phyloP scores from a whole-genome alignment of 2,113 vertebrate species.

The Leucopsar rothschildi region DNA sequence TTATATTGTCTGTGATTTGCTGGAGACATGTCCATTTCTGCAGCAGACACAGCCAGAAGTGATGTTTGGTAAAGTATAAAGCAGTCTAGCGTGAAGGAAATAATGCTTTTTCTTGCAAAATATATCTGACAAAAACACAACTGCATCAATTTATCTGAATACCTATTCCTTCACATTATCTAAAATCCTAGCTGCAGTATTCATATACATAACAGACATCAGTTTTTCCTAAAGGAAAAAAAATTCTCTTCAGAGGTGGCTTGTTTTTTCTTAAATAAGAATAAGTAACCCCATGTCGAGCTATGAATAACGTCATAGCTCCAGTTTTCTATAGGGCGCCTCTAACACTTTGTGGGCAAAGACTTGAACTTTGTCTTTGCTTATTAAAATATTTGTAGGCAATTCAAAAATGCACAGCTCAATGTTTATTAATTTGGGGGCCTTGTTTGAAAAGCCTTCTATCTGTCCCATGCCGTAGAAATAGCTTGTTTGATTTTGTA shows the following conservation, averaged over 20 bases:
- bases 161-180: background rate
- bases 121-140: background rate
- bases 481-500: slow-evolving; percentile 23
- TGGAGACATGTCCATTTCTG: background rate
- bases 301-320: background rate
- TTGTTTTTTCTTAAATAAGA: background rate
- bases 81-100: background rate
- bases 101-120: background rate
- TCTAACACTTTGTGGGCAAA: background rate
- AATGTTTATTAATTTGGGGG: slow-evolving; percentile 38
- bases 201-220: background rate
- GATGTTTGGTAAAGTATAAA: background rate
- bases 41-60: background rate
- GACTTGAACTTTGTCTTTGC: slow-evolving; percentile 42
- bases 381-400: slow-evolving; percentile 61
- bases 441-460: background rate
- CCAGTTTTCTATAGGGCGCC: background rate
- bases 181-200: background rate
- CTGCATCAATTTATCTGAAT: background rate
- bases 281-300: background rate
- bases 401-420: background rate
- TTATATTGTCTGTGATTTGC: background rate
- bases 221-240: background rate
- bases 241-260: background rate
- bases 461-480: background rate